Base-by-base conservation (phyloP, 1,140 invertebrate species). In the Ips typographus region DNA sequence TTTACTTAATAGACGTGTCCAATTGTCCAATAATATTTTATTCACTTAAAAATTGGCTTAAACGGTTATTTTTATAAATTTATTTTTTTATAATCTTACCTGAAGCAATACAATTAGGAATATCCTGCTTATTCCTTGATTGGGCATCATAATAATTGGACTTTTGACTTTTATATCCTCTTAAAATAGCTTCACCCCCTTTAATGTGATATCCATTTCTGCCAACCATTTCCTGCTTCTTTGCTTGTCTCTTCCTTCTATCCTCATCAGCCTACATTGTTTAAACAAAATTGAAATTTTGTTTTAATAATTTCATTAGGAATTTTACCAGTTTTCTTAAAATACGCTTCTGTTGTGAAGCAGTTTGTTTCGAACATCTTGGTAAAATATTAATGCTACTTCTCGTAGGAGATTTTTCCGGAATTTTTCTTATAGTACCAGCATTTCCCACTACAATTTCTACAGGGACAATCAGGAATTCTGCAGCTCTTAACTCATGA, bases 401-500 rank as follows among this genome's bases (percentile, higher is more conserved):
- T 57, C 56, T 71, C 38, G 41, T 62, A 44, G 57, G 44, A 5
- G 47, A 55, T 60, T 65, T 68, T 56, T 65, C 44, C 36, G 40
- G 44, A 37, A 36, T 8, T 62, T 68, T 75, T 40, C 40, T 68
- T 6, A 49, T 64, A 2, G 66, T 76, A 41, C 63, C 75, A 6
- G 51, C 53, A 5, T 65, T 71, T n/a, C 74, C 75, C 1, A 80
- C 76, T 4, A 76, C 72, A 43, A 80, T 77, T 66, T 80, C 78
- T 0, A 78, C 72, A 0, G 77, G 78, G 4, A 72, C 69, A 2
- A 80, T 75, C 0, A 69, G 57, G 64, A 75, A 80, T 51, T 74
- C 67, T 4, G 74, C 70, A 6, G 43, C 58, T 41, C 70, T 64
- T 41, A 72, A 36, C 8, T 72, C 66, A 1, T 72, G 67, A 3